phyloP scores from a whole-genome alignment of 2,888 invertebrate species.

The Plusia festucae region DNA sequence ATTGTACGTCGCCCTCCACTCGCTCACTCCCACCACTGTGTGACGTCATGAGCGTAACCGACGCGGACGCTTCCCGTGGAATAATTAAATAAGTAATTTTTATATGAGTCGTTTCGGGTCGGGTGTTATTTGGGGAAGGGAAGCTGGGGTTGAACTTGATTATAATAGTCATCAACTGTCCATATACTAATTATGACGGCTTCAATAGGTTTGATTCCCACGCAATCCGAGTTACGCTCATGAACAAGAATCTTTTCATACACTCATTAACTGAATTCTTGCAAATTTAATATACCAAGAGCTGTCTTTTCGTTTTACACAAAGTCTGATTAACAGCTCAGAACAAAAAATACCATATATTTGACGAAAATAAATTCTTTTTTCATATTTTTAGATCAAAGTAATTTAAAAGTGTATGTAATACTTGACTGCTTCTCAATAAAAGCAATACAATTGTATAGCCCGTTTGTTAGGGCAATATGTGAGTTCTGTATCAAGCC shows the following conservation, averaged over 20 bases:
- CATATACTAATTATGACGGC: constrained; percentile 17
- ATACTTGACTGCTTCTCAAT: constrained; percentile 1
- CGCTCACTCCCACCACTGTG: constrained; percentile 23
- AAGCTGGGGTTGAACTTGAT: constrained; percentile 15
- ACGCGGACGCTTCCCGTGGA: constrained; percentile 25
- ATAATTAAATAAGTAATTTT: constrained; percentile 26
- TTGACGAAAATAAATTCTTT: not conserved
- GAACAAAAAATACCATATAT: constrained; percentile 1
- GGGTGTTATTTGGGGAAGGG: constrained; percentile 23
- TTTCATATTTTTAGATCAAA: constrained; percentile 4
- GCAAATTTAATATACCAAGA: constrained; percentile 14
- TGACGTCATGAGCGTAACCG: constrained; percentile 38
- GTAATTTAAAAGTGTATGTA: not conserved
- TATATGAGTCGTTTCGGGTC: constrained; percentile 16
- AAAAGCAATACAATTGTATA: constrained; percentile 5
- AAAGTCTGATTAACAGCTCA: constrained; percentile 9
- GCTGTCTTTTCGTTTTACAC: constrained; percentile 8
- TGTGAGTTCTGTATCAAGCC: not conserved
- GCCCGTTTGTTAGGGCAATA: not conserved
- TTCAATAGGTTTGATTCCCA: constrained; percentile 4
- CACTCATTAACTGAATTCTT: constrained; percentile 17
- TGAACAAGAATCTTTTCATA: constrained; percentile 26
- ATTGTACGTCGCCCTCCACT: constrained; percentile 64
- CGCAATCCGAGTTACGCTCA: constrained; percentile 21
- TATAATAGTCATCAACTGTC: constrained; percentile 21